Percentiles rank a stretch among this genome's conserved stretches.
These are phyloP conservation scores for Gastrophysa polygoni DNA, from an alignment of 2,888 invertebrate species.

Conservation along the genomic window DNA sequence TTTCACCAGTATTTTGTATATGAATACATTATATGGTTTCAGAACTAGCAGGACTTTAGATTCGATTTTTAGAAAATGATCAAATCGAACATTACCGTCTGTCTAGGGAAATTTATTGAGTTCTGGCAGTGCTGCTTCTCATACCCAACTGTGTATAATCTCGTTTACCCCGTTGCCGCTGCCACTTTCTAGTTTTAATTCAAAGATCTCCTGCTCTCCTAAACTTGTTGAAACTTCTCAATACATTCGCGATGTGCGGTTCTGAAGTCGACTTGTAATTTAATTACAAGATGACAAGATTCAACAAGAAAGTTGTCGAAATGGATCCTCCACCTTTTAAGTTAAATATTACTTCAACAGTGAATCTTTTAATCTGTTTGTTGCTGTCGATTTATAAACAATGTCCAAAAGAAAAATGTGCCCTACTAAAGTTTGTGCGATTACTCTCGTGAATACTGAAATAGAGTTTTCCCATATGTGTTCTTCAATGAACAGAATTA, in stretches of 20 bases:
- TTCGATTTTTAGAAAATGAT: too few relatives aligned
- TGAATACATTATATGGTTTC: too few relatives aligned
- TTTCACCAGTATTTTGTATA: too few relatives aligned
- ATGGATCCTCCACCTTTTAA: constrained; percentile 31
- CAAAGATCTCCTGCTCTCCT: too few relatives aligned
- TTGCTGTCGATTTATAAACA: constrained; percentile 29
- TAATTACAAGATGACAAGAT: constrained; percentile 28
- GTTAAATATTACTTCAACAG: constrained; percentile 17
- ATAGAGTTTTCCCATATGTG: constrained; percentile 32
- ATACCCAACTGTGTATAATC: not conserved
- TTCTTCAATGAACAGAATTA: constrained; percentile 31
- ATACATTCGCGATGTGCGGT: constrained; percentile 26
- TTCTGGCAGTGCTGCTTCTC: not conserved
- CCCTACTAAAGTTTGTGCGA: constrained; percentile 36
- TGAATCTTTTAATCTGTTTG: constrained; percentile 25
- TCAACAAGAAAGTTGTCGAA: constrained; percentile 31
- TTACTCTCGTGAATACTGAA: constrained; percentile 33
- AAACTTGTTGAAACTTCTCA: constrained; percentile 31
- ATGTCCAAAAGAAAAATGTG: constrained; percentile 38
- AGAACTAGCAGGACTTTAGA: too few relatives aligned
- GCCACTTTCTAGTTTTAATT: not conserved
- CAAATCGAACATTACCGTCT: too few relatives aligned
- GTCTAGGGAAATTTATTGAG: not conserved
- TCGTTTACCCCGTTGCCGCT: not conserved
- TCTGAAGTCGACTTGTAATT: constrained; percentile 11